Conservation (phyloP, 2,113 vertebrate species). For the Sphyrna mokarran region DNA sequence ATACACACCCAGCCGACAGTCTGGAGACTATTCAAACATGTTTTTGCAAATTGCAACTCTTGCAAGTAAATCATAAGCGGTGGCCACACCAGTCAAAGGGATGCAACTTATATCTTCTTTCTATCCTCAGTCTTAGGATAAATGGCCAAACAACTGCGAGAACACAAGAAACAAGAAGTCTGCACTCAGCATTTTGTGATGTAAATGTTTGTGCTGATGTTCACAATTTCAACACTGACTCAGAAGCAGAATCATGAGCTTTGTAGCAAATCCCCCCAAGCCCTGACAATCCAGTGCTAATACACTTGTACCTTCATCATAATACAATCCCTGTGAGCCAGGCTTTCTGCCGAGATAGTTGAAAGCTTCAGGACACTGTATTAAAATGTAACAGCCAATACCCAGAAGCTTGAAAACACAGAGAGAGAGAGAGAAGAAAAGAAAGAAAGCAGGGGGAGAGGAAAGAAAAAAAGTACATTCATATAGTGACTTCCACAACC, state of each 20-base stretch:
- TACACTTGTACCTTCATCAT: conserved; percentile 2
- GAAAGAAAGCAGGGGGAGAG: no score
- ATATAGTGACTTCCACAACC: neutral
- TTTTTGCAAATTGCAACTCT: neutral
- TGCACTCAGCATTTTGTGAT: neutral
- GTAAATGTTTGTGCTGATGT: neutral
- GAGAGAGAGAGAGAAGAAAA: neutral
- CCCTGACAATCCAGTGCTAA: neutral
- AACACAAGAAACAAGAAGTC: neutral
- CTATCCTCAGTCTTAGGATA: neutral
- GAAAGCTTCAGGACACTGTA: neutral
- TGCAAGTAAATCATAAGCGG: neutral
- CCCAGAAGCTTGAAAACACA: neutral
- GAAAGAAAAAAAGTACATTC: neutral
- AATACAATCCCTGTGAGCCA: neutral
- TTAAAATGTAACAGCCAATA: neutral
- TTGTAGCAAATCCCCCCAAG: conserved; percentile 4
- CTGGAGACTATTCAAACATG: neutral
- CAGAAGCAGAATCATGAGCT: neutral
- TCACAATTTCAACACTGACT: neutral
- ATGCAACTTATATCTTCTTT: neutral
- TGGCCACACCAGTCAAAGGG: neutral
- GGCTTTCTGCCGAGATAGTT: neutral
- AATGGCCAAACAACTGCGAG: neutral
- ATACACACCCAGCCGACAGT: no score